phyloP scores from a whole-genome alignment of 2,797 vertebrate species.

The Anguilla obscura region DNA sequence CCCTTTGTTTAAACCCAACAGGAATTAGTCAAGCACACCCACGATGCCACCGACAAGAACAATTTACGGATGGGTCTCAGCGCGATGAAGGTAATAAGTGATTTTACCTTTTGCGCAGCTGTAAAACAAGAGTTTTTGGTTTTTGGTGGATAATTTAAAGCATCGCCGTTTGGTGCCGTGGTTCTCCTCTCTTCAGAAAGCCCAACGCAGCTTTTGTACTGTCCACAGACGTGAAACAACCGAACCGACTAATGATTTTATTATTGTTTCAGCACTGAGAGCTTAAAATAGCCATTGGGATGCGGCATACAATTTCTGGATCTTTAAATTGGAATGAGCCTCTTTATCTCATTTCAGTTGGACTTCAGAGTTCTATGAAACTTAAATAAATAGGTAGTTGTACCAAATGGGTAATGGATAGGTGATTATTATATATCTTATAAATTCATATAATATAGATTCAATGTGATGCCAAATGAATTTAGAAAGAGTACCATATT shows the following conservation, averaged over 20 bases:
- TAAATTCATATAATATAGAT: neutral
- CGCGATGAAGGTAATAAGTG: constrained; percentile 86
- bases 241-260: neutral
- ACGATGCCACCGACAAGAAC: constrained; percentile 77
- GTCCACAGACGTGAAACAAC: neutral
- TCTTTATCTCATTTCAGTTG: neutral
- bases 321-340: neutral
- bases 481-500: neutral
- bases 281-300: neutral
- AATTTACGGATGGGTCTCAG: constrained; percentile 87
- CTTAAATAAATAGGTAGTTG: no score
- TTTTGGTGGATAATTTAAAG: constrained; percentile 46
- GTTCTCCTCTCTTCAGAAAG: neutral
- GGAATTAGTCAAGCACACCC: constrained; percentile 92
- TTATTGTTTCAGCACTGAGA: neutral
- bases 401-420: no score
- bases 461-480: neutral
- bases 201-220: neutral
- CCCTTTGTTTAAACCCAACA: constrained; percentile 54
- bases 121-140: constrained; percentile 34
- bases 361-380: neutral
- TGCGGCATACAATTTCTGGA: neutral
- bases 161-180: neutral
- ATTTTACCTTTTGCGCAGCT: constrained; percentile 20
- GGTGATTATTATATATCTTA: no score